Conservation (phyloP, 2,888 invertebrate genomes). For the Lithophane leautieri region DNA sequence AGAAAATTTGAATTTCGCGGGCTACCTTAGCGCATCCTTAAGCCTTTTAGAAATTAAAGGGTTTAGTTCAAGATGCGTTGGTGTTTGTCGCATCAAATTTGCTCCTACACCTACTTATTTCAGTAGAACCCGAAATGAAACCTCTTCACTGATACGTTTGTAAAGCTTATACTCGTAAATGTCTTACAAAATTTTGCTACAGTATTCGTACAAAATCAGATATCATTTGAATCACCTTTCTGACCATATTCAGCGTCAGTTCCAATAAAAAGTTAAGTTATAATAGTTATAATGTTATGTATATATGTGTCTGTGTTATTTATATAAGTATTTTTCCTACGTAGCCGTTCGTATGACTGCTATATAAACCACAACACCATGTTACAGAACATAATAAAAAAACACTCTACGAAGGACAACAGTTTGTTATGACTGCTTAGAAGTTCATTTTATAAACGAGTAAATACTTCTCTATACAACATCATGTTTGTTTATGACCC, state of each 20-base stretch:
- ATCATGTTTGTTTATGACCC: constrained; percentile 55
- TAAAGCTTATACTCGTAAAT: too few species aligned
- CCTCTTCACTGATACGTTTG: not conserved
- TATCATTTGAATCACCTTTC: constrained; percentile 19
- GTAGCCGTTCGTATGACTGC: constrained; percentile 8
- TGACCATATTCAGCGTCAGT: not conserved
- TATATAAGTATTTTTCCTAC: constrained; percentile 10
- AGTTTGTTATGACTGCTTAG: constrained; percentile 27
- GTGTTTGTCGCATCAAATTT: constrained; percentile 9
- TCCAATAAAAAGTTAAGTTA: constrained; percentile 7
- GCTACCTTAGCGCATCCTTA: too few species aligned
- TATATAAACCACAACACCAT: constrained; percentile 6
- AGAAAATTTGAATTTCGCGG: too few species aligned
- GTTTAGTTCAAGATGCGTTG: not conserved
- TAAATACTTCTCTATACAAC: constrained; percentile 31
- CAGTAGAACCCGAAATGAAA: not conserved
- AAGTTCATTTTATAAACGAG: constrained; percentile 31
- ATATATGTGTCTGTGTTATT: too few species aligned
- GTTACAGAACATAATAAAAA: constrained; percentile 35
- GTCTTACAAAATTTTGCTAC: not conserved
- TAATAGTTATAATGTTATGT: too few species aligned
- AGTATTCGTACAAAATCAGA: constrained; percentile 24
- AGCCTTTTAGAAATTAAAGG: not conserved
- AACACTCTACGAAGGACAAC: constrained; percentile 25
- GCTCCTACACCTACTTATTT: constrained; percentile 4